phyloP scores from a whole-genome alignment of 2,888 invertebrate genomes.

The Netelia inedita region DNA sequence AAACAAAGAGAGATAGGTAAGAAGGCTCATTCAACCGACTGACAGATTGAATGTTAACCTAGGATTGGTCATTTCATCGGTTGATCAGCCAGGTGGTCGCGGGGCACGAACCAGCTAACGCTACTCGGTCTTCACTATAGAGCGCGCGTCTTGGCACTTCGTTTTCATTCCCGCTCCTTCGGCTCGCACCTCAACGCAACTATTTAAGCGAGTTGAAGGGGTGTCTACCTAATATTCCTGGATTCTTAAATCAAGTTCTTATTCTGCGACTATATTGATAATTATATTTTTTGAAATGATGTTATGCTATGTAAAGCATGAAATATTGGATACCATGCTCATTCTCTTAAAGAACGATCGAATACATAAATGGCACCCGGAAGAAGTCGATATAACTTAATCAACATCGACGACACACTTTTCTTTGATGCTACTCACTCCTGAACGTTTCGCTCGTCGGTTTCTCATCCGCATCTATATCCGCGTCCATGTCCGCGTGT shows the following conservation, averaged over 20 bases:
- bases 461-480: conserved; percentile 62
- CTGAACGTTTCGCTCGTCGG: conserved; percentile 60
- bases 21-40: conserved; percentile 78
- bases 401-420: conserved; percentile 64
- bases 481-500: conserved; percentile 58
- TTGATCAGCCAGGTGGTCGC: conserved; percentile 84
- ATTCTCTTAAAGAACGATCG: conserved; percentile 39
- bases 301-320: not conserved
- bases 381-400: conserved; percentile 64
- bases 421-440: conserved; percentile 66
- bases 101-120: conserved; percentile 50
- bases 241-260: conserved; percentile 50
- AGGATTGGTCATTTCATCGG: conserved; percentile 85
- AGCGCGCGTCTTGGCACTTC: too few species aligned
- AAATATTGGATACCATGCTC: conserved; percentile 32
- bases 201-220: conserved; percentile 81
- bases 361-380: conserved; percentile 36
- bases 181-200: conserved; percentile 71
- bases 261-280: not conserved
- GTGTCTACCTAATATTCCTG: conserved; percentile 77
- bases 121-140: conserved; percentile 79
- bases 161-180: conserved; percentile 67
- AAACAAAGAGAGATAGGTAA: conserved; percentile 42
- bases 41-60: conserved; percentile 85
- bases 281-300: conserved; percentile 1